Percentiles rank a stretch among this genome's conserved stretches.
These are phyloP conservation scores for Gnathonemus echidnorhynchus DNA, from an alignment of 2,113 vertebrate genomes.

Conservation along the genomic window DNA sequence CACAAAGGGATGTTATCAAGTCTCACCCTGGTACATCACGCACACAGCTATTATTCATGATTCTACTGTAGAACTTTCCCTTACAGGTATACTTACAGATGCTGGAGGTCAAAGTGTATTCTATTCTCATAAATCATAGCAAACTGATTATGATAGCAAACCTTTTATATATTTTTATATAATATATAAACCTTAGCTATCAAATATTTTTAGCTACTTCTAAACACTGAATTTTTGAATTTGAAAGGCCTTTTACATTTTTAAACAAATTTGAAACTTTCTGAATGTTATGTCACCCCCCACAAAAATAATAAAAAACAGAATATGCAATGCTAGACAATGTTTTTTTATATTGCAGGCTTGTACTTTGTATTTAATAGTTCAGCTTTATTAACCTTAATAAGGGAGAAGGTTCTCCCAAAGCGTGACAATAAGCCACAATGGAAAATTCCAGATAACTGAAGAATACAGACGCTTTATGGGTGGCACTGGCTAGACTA, in stretches of 20 bases:
- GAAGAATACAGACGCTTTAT: background rate
- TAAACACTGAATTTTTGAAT: background rate
- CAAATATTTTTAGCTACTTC: background rate
- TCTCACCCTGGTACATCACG: background rate
- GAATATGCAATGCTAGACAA: background rate
- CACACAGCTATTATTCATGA: background rate
- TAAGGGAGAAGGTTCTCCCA: background rate
- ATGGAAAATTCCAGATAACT: background rate
- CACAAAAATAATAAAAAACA: background rate
- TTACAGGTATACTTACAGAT: background rate
- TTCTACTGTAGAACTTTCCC: background rate
- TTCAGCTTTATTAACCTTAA: background rate
- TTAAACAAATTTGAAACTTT: too few relatives aligned
- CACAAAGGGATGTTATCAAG: background rate
- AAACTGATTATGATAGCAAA: background rate
- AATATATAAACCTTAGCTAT: too few relatives aligned
- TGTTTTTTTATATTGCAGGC: background rate
- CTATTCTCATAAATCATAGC: background rate
- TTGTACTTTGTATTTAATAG: background rate
- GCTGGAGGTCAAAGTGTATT: background rate
- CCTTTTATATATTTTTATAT: background rate
- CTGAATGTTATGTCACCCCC: background rate
- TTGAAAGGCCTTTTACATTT: background rate
- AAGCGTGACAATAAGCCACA: background rate
- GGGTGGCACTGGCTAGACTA: background rate